phyloP scores from a whole-genome alignment of 2,797 vertebrate genomes.

The Sebastes elongatus region DNA sequence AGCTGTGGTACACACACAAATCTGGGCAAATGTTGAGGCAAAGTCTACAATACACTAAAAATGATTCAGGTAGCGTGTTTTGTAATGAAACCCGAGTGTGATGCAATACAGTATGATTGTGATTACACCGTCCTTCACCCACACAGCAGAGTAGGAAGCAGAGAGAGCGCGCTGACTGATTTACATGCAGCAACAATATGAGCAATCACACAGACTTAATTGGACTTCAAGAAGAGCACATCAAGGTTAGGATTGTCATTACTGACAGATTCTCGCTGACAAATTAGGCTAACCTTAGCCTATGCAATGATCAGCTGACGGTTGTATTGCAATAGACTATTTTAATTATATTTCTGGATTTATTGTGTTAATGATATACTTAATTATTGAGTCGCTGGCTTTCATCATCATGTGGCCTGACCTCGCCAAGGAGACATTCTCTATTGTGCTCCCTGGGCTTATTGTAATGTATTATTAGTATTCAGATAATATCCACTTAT shows the following conservation, averaged over 20 bases:
- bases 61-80: slow-evolving; percentile 3
- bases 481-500: slow-evolving; percentile 53
- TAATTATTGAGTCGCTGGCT: slow-evolving; percentile 63
- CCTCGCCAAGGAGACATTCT: slow-evolving; percentile 60
- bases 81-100: slow-evolving; percentile 15
- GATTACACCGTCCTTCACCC: slow-evolving; percentile 44
- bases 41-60: not conserved
- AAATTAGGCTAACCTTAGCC: slow-evolving; percentile 70
- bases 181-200: slow-evolving; percentile 69
- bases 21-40: not conserved
- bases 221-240: slow-evolving; percentile 72
- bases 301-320: slow-evolving; percentile 48
- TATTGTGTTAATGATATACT: slow-evolving; percentile 68
- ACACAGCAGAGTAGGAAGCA: slow-evolving; percentile 19
- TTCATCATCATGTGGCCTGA: slow-evolving; percentile 58
- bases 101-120: slow-evolving; percentile 24
- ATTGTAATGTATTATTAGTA: slow-evolving; percentile 50
- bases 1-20: slow-evolving; percentile 4
- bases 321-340: slow-evolving; percentile 54
- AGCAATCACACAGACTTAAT: slow-evolving; percentile 78
- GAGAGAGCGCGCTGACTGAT: slow-evolving; percentile 38
- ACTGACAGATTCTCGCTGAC: slow-evolving; percentile 58
- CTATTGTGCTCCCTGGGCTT: slow-evolving; percentile 26
- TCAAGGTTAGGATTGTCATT: slow-evolving; percentile 76
- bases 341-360: slow-evolving; percentile 63